phyloP scores from a whole-genome alignment of 2,888 invertebrate species.

The Ametastegia equiseti region DNA sequence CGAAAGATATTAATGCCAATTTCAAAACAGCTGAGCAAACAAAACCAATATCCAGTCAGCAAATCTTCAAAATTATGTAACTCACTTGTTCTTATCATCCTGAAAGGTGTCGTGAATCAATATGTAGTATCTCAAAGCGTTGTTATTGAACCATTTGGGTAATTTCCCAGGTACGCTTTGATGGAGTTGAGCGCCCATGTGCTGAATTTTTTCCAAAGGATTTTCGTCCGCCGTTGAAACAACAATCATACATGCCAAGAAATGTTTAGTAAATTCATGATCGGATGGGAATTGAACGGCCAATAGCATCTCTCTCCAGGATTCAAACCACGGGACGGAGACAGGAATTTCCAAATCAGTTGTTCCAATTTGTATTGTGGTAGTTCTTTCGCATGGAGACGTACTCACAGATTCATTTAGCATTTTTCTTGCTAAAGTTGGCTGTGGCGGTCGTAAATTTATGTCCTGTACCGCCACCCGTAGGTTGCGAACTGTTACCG shows the following conservation, averaged over 20 bases:
- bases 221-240: constrained; percentile 85
- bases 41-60: constrained; percentile 37
- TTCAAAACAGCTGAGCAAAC: constrained; percentile 4
- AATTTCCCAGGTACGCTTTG: constrained; percentile 88
- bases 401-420: constrained; percentile 89
- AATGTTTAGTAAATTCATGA: constrained; percentile 97
- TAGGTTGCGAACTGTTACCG: constrained; percentile 85
- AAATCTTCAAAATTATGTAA: constrained; percentile 52
- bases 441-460: constrained; percentile 88
- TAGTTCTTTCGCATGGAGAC: constrained; percentile 79
- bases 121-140: constrained; percentile 92
- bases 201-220: constrained; percentile 89
- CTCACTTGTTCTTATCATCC: constrained; percentile 87
- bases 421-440: constrained; percentile 89
- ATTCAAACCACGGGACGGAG: constrained; percentile 95
- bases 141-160: constrained; percentile 89
- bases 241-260: constrained; percentile 89
- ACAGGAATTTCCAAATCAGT: constrained; percentile 84
- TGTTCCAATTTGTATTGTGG: constrained; percentile 79
- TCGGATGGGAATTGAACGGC: constrained; percentile 93
- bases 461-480: constrained; percentile 90
- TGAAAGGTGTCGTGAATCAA: constrained; percentile 90
- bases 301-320: constrained; percentile 95
- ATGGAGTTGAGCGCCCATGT: constrained; percentile 88
- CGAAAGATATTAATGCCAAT: not conserved